Evolutionary conservation across 2,888 invertebrate species (phyloP), one percentile per base, ranked within the genome.

Genomic region (Spodoptera littoralis): DNA sequence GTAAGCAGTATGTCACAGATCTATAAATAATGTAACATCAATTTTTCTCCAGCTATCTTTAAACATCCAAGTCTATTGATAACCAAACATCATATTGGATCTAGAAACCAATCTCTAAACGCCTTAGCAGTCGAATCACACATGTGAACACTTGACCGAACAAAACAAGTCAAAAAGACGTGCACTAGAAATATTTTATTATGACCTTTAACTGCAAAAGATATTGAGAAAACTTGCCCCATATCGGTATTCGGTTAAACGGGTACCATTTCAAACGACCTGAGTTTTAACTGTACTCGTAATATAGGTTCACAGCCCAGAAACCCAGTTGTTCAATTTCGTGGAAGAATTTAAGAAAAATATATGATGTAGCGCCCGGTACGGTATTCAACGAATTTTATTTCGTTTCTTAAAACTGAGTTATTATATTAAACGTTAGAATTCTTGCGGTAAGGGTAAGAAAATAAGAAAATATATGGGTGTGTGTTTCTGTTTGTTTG

Each of bases 301-400:
- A 52, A 36, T 51, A 44, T 55, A 63, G 43, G 56, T 60, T 52
- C 61, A 50, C 51, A 42, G 52, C 58, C 63, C 60, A 59, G 50
- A 63, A 79, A 73, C 73, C 79, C 58, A 76, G 51, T 77, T 77
- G 73, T 73, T 77, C 65, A 73, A 77, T 77, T 76, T 78, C 24
- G 43, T 63, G 70, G 62, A 79, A 76, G 56, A 76, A 65, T 76
- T 76, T 74, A 65, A 68, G 74, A 76, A 76, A 77, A 76, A 79
- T 78, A 60, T 78, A 71, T 59, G 73, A 66, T 52, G 53, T 60
- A 49, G 50, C 70, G 55, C 45, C 6, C 36, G 36, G 36, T 36
- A 9, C 36, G 48, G 66, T 60, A 56, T 65, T 72, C 43, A 3
- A 13, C 9, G 59, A 75, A 75, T 75, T 36, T 62, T 68, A 78